Percentiles rank a stretch among this genome's conserved stretches.
phyloP scores from a whole-genome alignment of 2,797 vertebrate genomes.

The Sebastes oblongus region DNA sequence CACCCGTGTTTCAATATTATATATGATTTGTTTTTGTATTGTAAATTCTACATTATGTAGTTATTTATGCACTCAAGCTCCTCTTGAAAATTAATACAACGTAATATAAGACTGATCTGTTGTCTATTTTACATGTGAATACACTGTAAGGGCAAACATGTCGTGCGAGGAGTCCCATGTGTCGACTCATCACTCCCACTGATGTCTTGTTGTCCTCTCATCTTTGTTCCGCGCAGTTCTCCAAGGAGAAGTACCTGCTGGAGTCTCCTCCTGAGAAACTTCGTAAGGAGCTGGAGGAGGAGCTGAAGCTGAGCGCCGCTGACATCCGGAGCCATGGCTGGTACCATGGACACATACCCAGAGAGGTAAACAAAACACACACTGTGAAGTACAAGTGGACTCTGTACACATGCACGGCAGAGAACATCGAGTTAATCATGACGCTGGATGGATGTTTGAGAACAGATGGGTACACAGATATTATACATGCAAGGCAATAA shows the following conservation, averaged over 20 bases:
- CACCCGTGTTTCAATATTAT: not conserved
- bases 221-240: constrained; percentile 85
- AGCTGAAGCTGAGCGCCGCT: constrained; percentile 92
- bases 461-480: not conserved
- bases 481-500: not conserved
- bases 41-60: not conserved
- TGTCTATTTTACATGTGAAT: not conserved
- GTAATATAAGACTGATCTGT: not conserved
- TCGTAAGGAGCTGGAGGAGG: constrained; percentile 95
- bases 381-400: not conserved
- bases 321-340: constrained; percentile 97
- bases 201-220: constrained; percentile 6
- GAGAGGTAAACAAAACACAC: constrained; percentile 84
- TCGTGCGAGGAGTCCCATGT: not conserved
- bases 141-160: not conserved
- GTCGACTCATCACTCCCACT: not conserved
- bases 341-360: constrained; percentile 97
- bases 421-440: not conserved
- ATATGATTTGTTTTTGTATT: not conserved
- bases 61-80: not conserved
- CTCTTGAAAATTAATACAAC: constrained; percentile 16
- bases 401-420: not conserved
- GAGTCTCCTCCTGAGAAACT: constrained; percentile 97
- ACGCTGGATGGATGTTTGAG: not conserved
- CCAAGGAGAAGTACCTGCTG: constrained; percentile 98